These are phyloP conservation scores for Chaitophorus viminalis DNA, from an alignment of 2,888 invertebrate genomes.

Conservation along the genomic window DNA sequence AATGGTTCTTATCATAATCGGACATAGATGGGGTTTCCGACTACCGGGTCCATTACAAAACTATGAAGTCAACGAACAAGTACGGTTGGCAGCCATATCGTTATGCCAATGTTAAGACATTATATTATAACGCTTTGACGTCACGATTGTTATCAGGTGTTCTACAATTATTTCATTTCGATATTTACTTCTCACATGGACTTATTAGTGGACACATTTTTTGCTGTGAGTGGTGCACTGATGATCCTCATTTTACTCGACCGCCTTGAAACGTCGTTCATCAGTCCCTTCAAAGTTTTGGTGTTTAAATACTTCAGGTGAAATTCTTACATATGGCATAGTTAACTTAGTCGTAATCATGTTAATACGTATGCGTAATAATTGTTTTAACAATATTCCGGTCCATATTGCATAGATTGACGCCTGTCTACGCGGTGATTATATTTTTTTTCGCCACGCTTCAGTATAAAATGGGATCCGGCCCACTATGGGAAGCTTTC, in stretches of 20 bases:
- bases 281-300: slow-evolving; percentile 70
- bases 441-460: slow-evolving; percentile 72
- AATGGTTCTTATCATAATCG: slow-evolving; percentile 72
- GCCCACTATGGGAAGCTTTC: slow-evolving; percentile 73
- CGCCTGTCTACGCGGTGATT: slow-evolving; percentile 71
- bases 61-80: slow-evolving; percentile 71
- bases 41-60: slow-evolving; percentile 72
- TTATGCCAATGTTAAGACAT: not conserved
- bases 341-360: too few relatives aligned
- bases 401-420: slow-evolving; percentile 68
- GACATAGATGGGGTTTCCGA: slow-evolving; percentile 71
- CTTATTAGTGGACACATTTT: slow-evolving; percentile 75
- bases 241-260: slow-evolving; percentile 69
- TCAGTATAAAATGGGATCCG: slow-evolving; percentile 71
- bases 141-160: slow-evolving; percentile 66
- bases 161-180: slow-evolving; percentile 67
- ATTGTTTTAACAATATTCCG: not conserved
- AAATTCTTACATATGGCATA: not conserved
- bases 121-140: slow-evolving; percentile 61
- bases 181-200: slow-evolving; percentile 73
- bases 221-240: slow-evolving; percentile 73
- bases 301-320: slow-evolving; percentile 74
- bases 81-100: slow-evolving; percentile 65
- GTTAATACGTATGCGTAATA: not conserved
- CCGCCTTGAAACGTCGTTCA: slow-evolving; percentile 68